Evolutionary conservation across 2,113 vertebrate genomes (phyloP).

Genomic region (Nematolebias whitei): DNA sequence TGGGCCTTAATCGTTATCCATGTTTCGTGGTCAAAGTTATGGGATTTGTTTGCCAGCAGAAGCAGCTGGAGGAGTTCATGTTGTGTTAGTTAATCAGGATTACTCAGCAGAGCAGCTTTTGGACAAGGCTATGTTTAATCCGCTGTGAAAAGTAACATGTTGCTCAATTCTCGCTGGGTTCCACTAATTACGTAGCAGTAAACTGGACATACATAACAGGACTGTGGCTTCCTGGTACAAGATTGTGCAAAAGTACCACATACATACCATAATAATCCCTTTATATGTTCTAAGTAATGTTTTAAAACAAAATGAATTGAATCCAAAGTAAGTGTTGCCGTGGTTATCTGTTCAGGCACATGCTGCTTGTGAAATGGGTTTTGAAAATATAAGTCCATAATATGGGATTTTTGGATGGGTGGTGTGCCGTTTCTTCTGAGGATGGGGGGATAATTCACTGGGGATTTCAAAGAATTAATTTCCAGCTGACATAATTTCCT

Average conservation of each 20-base stretch:
- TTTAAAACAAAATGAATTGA: slow-evolving; percentile 11
- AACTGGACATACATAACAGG: slow-evolving; percentile 30
- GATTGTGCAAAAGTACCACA: background rate
- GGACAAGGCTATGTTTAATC: slow-evolving; percentile 61
- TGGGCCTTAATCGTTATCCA: slow-evolving; percentile 45
- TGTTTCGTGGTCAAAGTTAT: slow-evolving; percentile 40
- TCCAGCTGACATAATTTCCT: slow-evolving; percentile 51
- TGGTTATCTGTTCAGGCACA: slow-evolving; percentile 16
- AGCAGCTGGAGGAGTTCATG: slow-evolving; percentile 61
- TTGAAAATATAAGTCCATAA: slow-evolving; percentile 6
- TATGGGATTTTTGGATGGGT: slow-evolving; percentile 24
- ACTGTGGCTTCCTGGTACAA: background rate
- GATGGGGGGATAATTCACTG: slow-evolving; percentile 41
- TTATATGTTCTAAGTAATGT: background rate
- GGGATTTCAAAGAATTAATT: slow-evolving; percentile 59
- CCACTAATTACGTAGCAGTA: slow-evolving; percentile 45
- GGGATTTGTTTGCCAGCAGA: slow-evolving; percentile 23
- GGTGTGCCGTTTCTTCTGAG: slow-evolving; percentile 13
- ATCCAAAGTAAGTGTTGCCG: background rate
- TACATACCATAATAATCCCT: slow-evolving; percentile 9
- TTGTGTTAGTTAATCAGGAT: slow-evolving; percentile 68
- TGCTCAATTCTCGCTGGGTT: slow-evolving; percentile 48
- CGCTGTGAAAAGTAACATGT: slow-evolving; percentile 61
- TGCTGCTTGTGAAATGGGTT: slow-evolving; percentile 9
- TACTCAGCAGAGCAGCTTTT: slow-evolving; percentile 51